Conservation (phyloP, 1,140 invertebrate species). For the Laodelphax striatellus region DNA sequence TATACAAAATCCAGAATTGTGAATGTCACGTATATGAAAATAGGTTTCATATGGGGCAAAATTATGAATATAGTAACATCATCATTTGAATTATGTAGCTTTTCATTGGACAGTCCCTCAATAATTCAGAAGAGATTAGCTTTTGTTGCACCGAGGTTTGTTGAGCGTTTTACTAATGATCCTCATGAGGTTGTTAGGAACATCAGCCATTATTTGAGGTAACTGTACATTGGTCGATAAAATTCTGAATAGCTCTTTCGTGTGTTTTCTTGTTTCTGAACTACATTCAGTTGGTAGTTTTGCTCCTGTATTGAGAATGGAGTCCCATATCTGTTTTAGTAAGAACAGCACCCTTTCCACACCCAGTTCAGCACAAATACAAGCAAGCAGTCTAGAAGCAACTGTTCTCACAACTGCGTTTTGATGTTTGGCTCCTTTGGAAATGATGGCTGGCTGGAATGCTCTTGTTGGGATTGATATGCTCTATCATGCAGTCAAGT, state of each 20-base stretch:
- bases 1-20: too few relatives aligned
- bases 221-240: neutral
- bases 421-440: conserved; percentile 60
- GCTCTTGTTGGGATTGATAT: conserved; percentile 45
- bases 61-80: too few relatives aligned
- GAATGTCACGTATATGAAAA: too few relatives aligned
- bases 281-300: conserved; percentile 77
- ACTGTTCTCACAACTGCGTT: conserved; percentile 73
- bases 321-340: conserved; percentile 65
- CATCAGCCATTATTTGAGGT: neutral
- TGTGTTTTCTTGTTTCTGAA: conserved; percentile 55
- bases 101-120: too few relatives aligned
- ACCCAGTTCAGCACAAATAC: conserved; percentile 54
- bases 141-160: neutral
- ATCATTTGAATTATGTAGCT: too few relatives aligned
- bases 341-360: conserved; percentile 57
- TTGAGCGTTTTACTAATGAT: neutral
- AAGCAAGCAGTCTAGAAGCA: conserved; percentile 62
- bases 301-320: conserved; percentile 64
- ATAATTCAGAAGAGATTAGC: neutral
- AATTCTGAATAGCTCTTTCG: neutral
- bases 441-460: conserved; percentile 43
- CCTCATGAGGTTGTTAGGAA: neutral
- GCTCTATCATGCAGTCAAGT: conserved; percentile 64
- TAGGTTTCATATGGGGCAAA: too few relatives aligned